A percentile compares a stretch with the other conserved stretches of the same genome.
These are phyloP conservation scores for Lithophane semibrunnea DNA, from an alignment of 2,888 invertebrate genomes.

Conservation along the genomic window DNA sequence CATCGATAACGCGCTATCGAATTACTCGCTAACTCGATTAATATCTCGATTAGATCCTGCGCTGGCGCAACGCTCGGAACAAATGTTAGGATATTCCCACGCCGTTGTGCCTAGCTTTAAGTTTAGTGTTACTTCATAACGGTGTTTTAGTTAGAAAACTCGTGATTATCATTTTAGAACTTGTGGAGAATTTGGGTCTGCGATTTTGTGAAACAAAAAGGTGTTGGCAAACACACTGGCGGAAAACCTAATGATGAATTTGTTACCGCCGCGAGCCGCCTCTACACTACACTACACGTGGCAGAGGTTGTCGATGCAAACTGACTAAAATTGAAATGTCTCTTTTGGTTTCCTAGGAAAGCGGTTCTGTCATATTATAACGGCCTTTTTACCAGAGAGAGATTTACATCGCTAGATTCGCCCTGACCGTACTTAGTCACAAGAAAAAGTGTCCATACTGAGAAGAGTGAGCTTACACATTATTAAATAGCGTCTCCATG, in stretches of 20 bases:
- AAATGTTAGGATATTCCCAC: slow-evolving; percentile 78
- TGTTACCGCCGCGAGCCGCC: neutral
- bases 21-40: slow-evolving; percentile 60
- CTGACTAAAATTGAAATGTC: neutral
- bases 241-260: neutral
- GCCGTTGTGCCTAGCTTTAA: slow-evolving; percentile 48
- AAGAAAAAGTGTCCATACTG: no score
- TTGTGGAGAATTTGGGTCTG: slow-evolving; percentile 23
- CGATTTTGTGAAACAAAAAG: neutral
- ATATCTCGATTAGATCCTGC: slow-evolving; percentile 71
- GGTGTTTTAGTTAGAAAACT: slow-evolving; percentile 47
- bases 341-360: no score
- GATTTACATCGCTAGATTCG: no score
- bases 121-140: slow-evolving; percentile 43
- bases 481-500: no score
- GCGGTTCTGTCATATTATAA: no score
- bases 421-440: no score
- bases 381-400: no score
- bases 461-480: no score
- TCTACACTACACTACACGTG: neutral
- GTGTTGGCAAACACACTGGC: neutral
- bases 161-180: slow-evolving; percentile 44
- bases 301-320: neutral
- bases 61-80: slow-evolving; percentile 66
- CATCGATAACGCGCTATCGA: slow-evolving; percentile 65